Evolutionary conservation across 2,888 invertebrate species (phyloP), one percentile per base, ranked within the genome.

Genomic region (Torymus texanus): DNA sequence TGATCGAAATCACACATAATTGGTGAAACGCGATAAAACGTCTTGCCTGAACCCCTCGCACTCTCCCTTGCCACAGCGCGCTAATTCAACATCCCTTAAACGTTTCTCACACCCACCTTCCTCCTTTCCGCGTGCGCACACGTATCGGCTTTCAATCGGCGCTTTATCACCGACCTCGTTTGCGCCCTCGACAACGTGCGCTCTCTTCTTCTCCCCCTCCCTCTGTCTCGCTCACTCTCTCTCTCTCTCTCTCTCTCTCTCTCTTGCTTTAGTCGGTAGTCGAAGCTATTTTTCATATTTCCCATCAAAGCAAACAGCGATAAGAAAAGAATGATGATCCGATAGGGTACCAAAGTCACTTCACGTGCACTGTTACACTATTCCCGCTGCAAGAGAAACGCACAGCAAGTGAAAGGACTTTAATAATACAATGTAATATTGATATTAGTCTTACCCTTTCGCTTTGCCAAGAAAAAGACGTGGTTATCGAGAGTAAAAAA

Each of bases 351-450:
- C 65, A 53, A 78, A 78, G 56, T 81, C 59, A 3, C 67, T 18
- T 62, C 24, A 61, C 21, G 18, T 50, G 18, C 24, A 18, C 41
- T 18, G n/a, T 18, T 62, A 62, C 62, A 14, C 53, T 62, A 62
- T 12, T 53, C 2, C 13, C 5, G 41, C n/a, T n/a, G 58, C 13
- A 13, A 50, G 18, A 59, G n/a, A 53, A 53, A 53, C n/a, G 16
- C 16, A 56, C 4, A 50, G 41, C 29, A n/a, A 55, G 5, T 29
- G 29, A 53, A 55, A 61, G 53, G n/a, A 80, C 82, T 83, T 88
- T 87, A 88, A 88, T 88, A 88, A 88, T 88, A 84, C 85, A 88
- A 79, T 81, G 83, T 41, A 41, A 41, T 87, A 88, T 88, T 87
- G 87, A 88, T 86, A 88, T 88, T 88, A 88, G 88, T 88, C 86